Evolutionary conservation across 2,888 invertebrate genomes (phyloP).

Genomic region (Chrysina gloriosa): DNA sequence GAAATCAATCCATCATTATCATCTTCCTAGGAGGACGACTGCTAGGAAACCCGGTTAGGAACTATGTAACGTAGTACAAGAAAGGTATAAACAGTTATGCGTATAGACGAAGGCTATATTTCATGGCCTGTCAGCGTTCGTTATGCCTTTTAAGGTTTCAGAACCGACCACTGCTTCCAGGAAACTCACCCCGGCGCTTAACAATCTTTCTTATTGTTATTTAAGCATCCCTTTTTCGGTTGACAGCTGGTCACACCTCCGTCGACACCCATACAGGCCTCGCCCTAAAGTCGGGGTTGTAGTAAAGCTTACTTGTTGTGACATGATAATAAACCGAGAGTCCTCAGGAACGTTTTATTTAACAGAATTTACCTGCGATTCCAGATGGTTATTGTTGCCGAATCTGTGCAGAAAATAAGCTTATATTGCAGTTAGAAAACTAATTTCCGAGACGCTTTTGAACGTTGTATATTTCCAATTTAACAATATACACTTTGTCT

Average conservation of each 20-base stretch:
- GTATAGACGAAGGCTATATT: constrained; percentile 40
- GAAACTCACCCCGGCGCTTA: constrained; percentile 39
- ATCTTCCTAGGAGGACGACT: not conserved
- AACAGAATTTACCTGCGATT: constrained; percentile 16
- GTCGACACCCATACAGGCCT: constrained; percentile 33
- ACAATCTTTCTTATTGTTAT: constrained; percentile 32
- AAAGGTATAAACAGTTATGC: constrained; percentile 14
- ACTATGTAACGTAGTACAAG: constrained; percentile 22
- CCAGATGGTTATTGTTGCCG: not conserved
- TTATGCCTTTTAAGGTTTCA: constrained; percentile 33
- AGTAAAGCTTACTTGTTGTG: constrained; percentile 22
- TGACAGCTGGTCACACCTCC: constrained; percentile 39
- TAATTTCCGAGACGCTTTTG: no score
- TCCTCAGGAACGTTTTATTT: constrained; percentile 2
- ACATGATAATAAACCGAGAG: constrained; percentile 29
- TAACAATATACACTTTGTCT: no score
- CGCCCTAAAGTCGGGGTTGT: constrained; percentile 8
- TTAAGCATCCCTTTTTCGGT: constrained; percentile 27
- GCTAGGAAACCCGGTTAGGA: no score
- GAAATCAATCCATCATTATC: constrained; percentile 29
- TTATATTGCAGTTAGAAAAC: not conserved
- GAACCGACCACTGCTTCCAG: constrained; percentile 25
- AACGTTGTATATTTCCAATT: no score
- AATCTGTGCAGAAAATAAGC: not conserved
- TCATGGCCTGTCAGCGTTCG: constrained; percentile 42